Conservation (phyloP, 1,140 invertebrate species). For the Sipha flava region DNA sequence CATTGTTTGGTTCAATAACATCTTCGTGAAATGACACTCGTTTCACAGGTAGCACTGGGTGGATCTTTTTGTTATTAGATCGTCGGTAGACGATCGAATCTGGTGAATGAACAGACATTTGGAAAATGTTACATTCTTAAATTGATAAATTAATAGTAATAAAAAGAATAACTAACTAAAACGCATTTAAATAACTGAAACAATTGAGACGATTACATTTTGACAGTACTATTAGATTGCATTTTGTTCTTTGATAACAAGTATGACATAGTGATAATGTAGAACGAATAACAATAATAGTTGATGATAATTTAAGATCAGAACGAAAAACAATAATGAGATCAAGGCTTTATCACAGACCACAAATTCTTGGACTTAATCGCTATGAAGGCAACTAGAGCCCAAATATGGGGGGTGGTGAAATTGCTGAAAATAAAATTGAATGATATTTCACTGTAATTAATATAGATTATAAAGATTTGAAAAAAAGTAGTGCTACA, state of each 20-base stretch:
- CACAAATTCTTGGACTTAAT: too few species aligned
- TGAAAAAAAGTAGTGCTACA: too few species aligned
- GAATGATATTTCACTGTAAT: too few species aligned
- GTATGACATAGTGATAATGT: background rate
- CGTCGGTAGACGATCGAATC: background rate
- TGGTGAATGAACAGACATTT: background rate
- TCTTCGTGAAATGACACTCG: constrained; percentile 10
- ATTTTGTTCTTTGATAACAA: background rate
- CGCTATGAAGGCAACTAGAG: background rate
- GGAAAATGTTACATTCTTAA: background rate
- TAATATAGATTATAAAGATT: too few species aligned
- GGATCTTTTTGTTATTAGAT: background rate
- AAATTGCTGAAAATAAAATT: too few species aligned
- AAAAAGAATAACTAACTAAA: background rate
- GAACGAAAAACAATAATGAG: background rate
- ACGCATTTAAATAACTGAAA: background rate
- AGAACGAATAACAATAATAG: background rate
- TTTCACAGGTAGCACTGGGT: background rate
- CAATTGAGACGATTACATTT: background rate
- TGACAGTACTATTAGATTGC: background rate
- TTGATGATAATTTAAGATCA: background rate
- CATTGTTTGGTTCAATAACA: background rate
- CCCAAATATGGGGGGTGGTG: too few species aligned
- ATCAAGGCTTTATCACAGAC: too few species aligned
- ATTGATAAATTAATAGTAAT: too few species aligned